Evolutionary conservation across 2,113 vertebrate species (phyloP), one percentile per base, ranked within the genome.

Genomic region (Eclectus roratus): DNA sequence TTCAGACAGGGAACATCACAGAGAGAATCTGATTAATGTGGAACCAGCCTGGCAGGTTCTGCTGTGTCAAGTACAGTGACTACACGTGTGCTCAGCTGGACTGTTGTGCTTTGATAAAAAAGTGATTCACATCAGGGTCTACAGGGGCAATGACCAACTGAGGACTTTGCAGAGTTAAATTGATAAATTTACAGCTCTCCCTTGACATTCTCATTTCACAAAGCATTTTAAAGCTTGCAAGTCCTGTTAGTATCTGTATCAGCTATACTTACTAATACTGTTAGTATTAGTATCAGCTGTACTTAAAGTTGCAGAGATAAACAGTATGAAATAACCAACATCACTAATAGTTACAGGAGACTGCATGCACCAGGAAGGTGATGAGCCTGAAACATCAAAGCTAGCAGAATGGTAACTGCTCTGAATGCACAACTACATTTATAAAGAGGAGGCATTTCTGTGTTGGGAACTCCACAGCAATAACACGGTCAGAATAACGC

Each of bases 391-490:
- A 80, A 44, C 2, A 6, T 46, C 88, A 88, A 81, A 76, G 50
- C 49, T 20, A 52, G 55, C 82, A 71, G 55, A 56, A 43, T 17
- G 25, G 23, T 69, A 49, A 10, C 56, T 93, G 87, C 31, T 74
- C 74, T 83, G 63, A 72, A 11, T 44, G 72, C 33, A 58, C 85
- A 93, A 43, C 71, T 3, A 4, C 37, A 49, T 69, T 72, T 47
- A 80, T 46, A 50, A 74, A 91, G 43, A 50, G 55, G 70, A 91
- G 53, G 47, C 18, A 50, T 83, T 89, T 93, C 92, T 53, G 28
- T 64, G 69, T 63, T 88, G 89, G 91, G 80, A 95, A 87, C 89
- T 95, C 63, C 69, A 92, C 76, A 89, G 84, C 39, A 69, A 44
- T 31, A 47, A 65, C 6, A 74, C 10, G 39, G 56, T 44, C 71